Evolutionary conservation across 2,797 vertebrate genomes (phyloP).

Genomic region (Triplophysa yarkandensis): DNA sequence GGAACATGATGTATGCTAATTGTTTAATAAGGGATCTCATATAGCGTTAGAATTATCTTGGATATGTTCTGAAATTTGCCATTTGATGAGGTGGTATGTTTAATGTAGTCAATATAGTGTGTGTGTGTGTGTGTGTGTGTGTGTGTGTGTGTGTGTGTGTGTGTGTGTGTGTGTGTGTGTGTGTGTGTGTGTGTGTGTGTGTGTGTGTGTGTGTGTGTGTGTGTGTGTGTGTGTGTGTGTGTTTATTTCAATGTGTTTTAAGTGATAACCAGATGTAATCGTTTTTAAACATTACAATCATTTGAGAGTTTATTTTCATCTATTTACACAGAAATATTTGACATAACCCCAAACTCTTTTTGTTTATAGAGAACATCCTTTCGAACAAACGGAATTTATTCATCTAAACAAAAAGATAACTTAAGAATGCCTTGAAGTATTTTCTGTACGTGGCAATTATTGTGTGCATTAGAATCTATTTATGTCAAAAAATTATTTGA

Average conservation of each 20-base stretch:
- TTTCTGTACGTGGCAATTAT: constrained; percentile 56
- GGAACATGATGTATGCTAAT: not conserved
- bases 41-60: not conserved
- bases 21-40: not conserved
- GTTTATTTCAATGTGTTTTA: no score
- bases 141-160: no score
- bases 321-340: not conserved
- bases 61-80: no score
- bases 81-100: no score
- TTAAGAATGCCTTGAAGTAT: constrained; percentile 65
- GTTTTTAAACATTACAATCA: not conserved
- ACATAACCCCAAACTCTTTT: not conserved
- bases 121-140: no score
- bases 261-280: no score
- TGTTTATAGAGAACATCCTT: constrained; percentile 60
- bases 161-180: no score
- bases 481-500: not conserved
- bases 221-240: no score
- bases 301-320: not conserved
- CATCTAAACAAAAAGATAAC: constrained; percentile 65
- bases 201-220: no score
- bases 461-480: not conserved
- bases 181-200: no score
- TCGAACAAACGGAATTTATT: constrained; percentile 55
- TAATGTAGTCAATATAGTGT: no score